Evolutionary conservation across 2,888 invertebrate genomes (phyloP).

Genomic region (Eupsilia transversa): DNA sequence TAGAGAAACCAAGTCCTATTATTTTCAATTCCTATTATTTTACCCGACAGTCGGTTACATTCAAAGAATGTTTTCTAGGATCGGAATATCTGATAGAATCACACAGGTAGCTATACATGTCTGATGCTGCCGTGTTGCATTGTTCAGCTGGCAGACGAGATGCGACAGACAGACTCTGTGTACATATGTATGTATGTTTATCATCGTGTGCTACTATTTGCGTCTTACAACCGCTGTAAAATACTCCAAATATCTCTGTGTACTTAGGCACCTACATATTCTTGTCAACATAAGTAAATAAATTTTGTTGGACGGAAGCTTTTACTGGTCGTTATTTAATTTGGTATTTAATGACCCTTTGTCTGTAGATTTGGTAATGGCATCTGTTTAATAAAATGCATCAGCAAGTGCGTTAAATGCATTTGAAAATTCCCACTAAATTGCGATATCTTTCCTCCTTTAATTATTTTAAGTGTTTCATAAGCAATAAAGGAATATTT

Average conservation of each 20-base stretch:
- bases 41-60: neutral
- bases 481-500: conserved; percentile 53
- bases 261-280: conserved; percentile 17
- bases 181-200: conserved; percentile 42
- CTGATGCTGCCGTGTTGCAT: conserved; percentile 31
- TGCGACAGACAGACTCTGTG: conserved; percentile 51
- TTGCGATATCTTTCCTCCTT: conserved; percentile 9
- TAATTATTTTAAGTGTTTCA: conserved; percentile 34
- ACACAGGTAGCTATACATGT: conserved; percentile 28
- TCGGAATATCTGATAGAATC: conserved; percentile 36
- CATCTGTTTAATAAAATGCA: conserved; percentile 28
- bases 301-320: conserved; percentile 4
- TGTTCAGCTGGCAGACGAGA: conserved; percentile 55
- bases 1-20: neutral
- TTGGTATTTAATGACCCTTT: neutral
- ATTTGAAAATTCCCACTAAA: conserved; percentile 14
- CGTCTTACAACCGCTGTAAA: conserved; percentile 18
- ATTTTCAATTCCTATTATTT: conserved; percentile 1
- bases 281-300: conserved; percentile 13
- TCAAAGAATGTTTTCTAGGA: conserved; percentile 16
- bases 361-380: conserved; percentile 2
- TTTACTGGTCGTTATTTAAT: conserved; percentile 3
- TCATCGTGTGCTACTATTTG: conserved; percentile 47
- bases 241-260: conserved; percentile 32
- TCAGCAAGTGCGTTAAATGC: conserved; percentile 9